Evolutionary conservation across 1,140 invertebrate species (phyloP), one percentile per base, ranked within the genome.

Genomic region (Grapholita molesta): DNA sequence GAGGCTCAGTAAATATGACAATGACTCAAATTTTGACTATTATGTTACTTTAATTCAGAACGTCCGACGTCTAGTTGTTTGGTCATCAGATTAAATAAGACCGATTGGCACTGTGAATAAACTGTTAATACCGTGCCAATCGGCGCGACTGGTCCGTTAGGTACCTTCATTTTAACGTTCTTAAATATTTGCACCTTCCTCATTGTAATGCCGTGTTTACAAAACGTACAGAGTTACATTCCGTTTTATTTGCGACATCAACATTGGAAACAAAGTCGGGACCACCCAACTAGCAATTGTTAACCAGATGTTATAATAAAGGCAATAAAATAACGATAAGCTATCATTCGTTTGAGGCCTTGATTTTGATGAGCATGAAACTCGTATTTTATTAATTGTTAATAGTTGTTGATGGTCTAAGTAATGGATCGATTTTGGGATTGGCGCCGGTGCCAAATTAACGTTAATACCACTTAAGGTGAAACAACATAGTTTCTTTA

Each of bases 271-370:
- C 74, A 73, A 71, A 66, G 74, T 61, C 71, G 32, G 66, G 86
- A 84, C 87, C 87, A 89, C 87, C 87, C 85, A 88, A 76, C 73
- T 67, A 64, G 85, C 70, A 75, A 79, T 79, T 84, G 77, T 83
- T 76, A 38, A 77, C 77, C 78, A 82, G 70, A 80, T 88, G 79
- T 76, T 78, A 70, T 69, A 76, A 83, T 82, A 80, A 79, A 76
- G 69, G 66, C 78, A 80, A 83, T 85, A 74, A 79, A 78, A 74
- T 72, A 53, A 74, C 76, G 80, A 87, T 87, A 86, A 81, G 69
- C 71, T 73, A 69, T 75, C 73, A 70, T 76, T 71, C 77, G 78
- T 78, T 73, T 64, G 73, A 73, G 73, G 74, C 77, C 70, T 77
- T 76, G 66, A 72, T 57, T 70, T 70, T 61, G 55, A 66, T 66